phyloP scores from a whole-genome alignment of 2,797 vertebrate species.

The Myiotriccus ornatus region DNA sequence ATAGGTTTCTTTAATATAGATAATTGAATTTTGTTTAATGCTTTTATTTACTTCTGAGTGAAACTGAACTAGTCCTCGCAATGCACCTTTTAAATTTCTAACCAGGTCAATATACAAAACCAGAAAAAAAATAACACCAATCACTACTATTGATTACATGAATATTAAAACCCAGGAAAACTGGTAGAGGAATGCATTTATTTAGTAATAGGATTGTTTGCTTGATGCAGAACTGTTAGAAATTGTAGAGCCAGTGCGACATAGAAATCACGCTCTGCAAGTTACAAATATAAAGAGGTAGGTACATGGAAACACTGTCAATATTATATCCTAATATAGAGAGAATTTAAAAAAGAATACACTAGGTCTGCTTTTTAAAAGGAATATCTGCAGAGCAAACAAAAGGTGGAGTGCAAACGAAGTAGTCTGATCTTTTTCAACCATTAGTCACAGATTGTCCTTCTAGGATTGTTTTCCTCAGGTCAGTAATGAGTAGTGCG shows the following conservation, averaged over 20 bases:
- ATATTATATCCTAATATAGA: not conserved
- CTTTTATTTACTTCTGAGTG: not conserved
- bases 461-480: not conserved
- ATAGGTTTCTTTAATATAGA: not conserved
- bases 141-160: not conserved
- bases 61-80: not conserved
- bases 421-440: not conserved
- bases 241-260: fast-evolving
- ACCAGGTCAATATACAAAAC: not conserved
- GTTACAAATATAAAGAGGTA: not conserved
- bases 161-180: not conserved
- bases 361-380: not conserved
- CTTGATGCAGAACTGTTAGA: not conserved
- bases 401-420: not conserved
- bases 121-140: not conserved
- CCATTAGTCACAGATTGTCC: not conserved
- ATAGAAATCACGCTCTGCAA: not conserved
- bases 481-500: not conserved
- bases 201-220: not conserved
- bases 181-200: not conserved
- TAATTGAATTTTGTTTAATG: not conserved
- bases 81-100: not conserved
- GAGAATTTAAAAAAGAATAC: not conserved
- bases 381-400: not conserved
- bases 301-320: not conserved